Percentiles rank a stretch among this genome's conserved stretches.
Evolutionary conservation across 2,113 vertebrate genomes (phyloP).

Genomic region (Shinisaurus crocodilurus): DNA sequence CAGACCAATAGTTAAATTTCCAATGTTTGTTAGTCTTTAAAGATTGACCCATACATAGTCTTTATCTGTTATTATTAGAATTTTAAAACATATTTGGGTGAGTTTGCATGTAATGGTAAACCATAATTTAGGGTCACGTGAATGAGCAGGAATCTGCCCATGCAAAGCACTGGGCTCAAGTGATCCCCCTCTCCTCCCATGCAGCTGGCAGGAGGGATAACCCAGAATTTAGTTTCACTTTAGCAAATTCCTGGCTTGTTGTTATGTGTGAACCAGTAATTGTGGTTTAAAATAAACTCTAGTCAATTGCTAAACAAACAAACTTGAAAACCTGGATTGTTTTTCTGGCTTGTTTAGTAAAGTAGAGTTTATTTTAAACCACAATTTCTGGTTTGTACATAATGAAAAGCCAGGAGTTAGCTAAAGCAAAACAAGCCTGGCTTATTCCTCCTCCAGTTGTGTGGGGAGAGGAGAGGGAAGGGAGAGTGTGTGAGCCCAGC

Average conservation of each 20-base stretch:
- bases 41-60: conserved; percentile 63
- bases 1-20: conserved; percentile 66
- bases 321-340: neutral
- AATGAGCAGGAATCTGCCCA: neutral
- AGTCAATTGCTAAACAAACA: neutral
- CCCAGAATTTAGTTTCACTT: neutral
- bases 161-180: neutral
- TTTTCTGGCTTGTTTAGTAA: neutral
- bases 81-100: conserved; percentile 52
- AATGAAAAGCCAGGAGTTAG: neutral
- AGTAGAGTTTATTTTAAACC: neutral
- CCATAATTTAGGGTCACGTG: neutral
- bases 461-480: neutral
- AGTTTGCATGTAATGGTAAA: neutral
- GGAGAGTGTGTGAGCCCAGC: neutral
- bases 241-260: neutral
- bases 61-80: conserved; percentile 61
- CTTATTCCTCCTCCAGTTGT: no score
- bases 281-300: neutral
- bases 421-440: neutral
- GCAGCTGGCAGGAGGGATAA: neutral
- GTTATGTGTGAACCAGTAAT: neutral
- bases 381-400: neutral
- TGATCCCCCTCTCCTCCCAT: neutral
- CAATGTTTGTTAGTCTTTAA: conserved; percentile 69